Percentiles rank a stretch among this genome's conserved stretches.
Conservation (phyloP, 2,797 vertebrate genomes). For the Rhincodon typus region DNA sequence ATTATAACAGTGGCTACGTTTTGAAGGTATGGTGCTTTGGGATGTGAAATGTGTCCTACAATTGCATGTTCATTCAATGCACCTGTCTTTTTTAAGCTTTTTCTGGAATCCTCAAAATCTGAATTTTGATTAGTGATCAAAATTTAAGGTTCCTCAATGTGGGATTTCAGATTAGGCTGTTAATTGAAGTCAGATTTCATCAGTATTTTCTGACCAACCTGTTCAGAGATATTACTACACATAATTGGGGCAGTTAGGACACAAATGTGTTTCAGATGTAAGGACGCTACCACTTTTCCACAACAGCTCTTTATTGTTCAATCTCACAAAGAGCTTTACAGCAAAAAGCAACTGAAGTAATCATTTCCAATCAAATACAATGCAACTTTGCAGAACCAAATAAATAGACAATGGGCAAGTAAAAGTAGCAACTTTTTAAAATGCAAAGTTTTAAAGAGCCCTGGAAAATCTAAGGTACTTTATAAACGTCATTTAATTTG, state of each 20-base stretch:
- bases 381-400: neutral
- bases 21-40: neutral
- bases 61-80: neutral
- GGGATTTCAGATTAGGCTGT: neutral
- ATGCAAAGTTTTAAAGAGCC: neutral
- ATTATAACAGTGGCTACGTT: neutral
- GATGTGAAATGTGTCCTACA: neutral
- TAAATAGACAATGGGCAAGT: neutral
- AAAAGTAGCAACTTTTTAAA: neutral
- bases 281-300: too few species aligned
- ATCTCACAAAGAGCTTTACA: neutral
- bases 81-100: neutral
- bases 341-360: too few species aligned
- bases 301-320: too few species aligned
- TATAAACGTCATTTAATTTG: neutral
- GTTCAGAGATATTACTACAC: too few species aligned
- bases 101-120: neutral
- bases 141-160: neutral
- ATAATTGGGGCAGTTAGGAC: too few species aligned
- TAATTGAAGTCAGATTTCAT: constrained; percentile 1
- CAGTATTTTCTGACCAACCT: neutral
- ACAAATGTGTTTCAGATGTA: too few species aligned
- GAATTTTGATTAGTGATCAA: neutral
- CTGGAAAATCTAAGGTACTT: neutral
- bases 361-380: neutral